phyloP scores from a whole-genome alignment of 2,113 vertebrate species.

The Antigone vipio region DNA sequence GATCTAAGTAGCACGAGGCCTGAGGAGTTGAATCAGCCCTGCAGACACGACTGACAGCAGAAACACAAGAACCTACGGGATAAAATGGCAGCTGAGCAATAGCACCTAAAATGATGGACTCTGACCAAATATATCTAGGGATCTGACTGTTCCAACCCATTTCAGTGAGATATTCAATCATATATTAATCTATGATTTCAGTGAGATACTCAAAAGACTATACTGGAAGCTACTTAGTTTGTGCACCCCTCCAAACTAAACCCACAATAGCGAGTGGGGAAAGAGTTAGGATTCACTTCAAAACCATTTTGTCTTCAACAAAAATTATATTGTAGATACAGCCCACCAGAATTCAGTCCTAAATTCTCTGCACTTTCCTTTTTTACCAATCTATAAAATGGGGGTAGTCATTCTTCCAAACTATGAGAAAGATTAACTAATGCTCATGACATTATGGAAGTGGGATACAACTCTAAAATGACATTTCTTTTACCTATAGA shows the following conservation, averaged over 20 bases:
- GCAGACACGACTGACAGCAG: neutral
- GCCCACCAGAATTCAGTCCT: neutral
- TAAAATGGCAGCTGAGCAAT: neutral
- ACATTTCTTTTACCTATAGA: neutral
- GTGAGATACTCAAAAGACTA: neutral
- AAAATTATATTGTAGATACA: neutral
- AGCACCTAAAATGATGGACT: neutral
- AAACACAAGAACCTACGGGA: neutral
- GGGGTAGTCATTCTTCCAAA: neutral
- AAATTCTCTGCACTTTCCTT: neutral
- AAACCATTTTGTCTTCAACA: neutral
- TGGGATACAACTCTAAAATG: neutral
- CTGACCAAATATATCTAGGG: neutral
- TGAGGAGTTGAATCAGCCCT: neutral
- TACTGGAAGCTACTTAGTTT: neutral
- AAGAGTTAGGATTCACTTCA: neutral
- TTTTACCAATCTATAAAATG: neutral
- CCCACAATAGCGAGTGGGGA: neutral
- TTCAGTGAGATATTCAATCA: neutral
- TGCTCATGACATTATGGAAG: neutral
- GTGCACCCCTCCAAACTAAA: neutral
- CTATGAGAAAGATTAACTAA: neutral
- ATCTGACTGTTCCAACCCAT: neutral
- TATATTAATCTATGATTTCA: neutral
- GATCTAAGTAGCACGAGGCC: neutral